Conservation (phyloP, 2,113 vertebrate genomes). For the Antigone vipio region DNA sequence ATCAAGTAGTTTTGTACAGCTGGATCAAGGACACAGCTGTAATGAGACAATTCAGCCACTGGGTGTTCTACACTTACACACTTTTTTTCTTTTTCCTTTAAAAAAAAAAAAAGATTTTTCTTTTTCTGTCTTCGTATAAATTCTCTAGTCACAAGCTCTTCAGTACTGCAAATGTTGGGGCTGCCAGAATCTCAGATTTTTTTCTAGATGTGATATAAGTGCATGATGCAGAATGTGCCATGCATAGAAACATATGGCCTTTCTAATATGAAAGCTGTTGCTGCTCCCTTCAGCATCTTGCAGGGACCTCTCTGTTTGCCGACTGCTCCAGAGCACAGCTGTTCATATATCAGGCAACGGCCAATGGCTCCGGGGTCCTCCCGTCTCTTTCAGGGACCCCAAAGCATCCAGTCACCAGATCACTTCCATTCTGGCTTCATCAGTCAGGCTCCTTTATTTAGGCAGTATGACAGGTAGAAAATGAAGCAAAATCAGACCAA, state of each 20-base stretch:
- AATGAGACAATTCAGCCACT: not conserved
- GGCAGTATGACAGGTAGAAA: not conserved
- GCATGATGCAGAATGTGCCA: not conserved
- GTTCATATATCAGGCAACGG: not conserved
- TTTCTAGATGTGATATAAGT: not conserved
- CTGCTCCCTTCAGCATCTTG: not conserved
- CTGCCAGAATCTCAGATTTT: not conserved
- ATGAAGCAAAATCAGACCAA: not conserved
- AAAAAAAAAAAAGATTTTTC: not conserved
- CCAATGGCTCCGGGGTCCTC: rapidly evolving
- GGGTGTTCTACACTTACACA: not conserved
- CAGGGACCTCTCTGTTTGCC: not conserved
- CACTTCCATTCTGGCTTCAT: not conserved
- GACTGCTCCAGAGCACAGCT: not conserved
- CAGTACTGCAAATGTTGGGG: not conserved
- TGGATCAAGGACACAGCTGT: not conserved
- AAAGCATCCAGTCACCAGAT: not conserved
- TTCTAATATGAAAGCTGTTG: not conserved
- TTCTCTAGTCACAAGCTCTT: not conserved
- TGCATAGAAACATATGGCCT: not conserved
- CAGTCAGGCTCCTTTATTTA: not conserved
- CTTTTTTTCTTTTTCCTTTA: too few relatives aligned
- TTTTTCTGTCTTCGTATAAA: not conserved
- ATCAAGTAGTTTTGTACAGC: not conserved
- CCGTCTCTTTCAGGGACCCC: not conserved